A percentile compares a stretch with the other conserved stretches of the same genome.
Conservation (phyloP, 2,797 vertebrate genomes). For the Knipowitschia caucasica region DNA sequence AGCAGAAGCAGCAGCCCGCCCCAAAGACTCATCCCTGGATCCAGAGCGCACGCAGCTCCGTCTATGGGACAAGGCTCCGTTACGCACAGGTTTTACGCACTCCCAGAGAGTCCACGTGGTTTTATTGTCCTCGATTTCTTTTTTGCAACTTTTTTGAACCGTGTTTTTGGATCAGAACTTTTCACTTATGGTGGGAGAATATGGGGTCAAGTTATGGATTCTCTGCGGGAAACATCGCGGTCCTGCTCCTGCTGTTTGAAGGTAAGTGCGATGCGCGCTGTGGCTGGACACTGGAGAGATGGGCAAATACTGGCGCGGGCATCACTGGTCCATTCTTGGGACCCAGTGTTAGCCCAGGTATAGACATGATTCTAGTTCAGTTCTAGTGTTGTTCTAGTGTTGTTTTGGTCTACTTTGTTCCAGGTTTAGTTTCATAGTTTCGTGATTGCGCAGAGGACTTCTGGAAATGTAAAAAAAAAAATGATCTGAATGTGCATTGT, state of each 20-base stretch:
- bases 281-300: not conserved
- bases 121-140: slow-evolving; percentile 2
- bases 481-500: no score
- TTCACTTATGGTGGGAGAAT: slow-evolving; percentile 75
- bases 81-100: slow-evolving; percentile 20
- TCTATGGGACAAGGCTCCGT: slow-evolving; percentile 63
- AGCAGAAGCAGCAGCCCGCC: slow-evolving; percentile 13
- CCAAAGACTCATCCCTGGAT: slow-evolving; percentile 42
- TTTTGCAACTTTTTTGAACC: slow-evolving; percentile 32
- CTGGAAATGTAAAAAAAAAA: no score
- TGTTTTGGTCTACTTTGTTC: no score
- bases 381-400: no score
- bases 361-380: no score
- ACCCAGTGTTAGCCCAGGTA: no score
- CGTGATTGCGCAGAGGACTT: no score
- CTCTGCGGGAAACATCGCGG: slow-evolving; percentile 64
- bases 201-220: slow-evolving; percentile 76
- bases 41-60: slow-evolving; percentile 33
- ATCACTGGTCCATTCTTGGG: no score
- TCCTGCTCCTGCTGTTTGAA: slow-evolving; percentile 66
- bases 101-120: not conserved
- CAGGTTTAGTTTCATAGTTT: no score
- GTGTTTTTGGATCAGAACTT: slow-evolving; percentile 56
- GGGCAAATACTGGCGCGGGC: no score
- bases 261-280: slow-evolving; percentile 57